A percentile compares a stretch with the other conserved stretches of the same genome.
Conservation (phyloP, 2,797 vertebrate species). For the Gadopsis marmoratus region DNA sequence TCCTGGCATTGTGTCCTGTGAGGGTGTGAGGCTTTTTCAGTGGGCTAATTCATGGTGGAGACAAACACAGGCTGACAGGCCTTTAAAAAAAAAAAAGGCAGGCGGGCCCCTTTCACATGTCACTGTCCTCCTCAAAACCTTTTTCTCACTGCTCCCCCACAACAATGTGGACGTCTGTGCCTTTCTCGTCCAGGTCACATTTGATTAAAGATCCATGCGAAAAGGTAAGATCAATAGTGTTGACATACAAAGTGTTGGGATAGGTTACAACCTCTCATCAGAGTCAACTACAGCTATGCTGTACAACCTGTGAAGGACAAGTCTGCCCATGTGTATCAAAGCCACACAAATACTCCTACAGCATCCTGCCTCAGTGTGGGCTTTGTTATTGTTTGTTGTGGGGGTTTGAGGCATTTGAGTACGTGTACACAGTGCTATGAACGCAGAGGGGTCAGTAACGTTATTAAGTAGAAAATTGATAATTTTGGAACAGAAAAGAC, state of each 20-base stretch:
- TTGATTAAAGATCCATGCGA: slow-evolving; percentile 77
- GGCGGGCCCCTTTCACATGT: slow-evolving; percentile 73
- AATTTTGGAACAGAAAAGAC: slow-evolving; percentile 14
- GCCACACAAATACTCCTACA: slow-evolving; percentile 74
- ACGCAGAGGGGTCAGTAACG: slow-evolving; percentile 28
- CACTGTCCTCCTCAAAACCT: slow-evolving; percentile 69
- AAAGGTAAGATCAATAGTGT: slow-evolving; percentile 72
- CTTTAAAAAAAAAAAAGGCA: slow-evolving; percentile 61
- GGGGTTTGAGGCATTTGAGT: slow-evolving; percentile 59
- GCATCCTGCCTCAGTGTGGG: slow-evolving; percentile 70
- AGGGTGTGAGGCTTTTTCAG: slow-evolving; percentile 75
- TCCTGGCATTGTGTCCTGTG: slow-evolving; percentile 79
- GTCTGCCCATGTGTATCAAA: slow-evolving; percentile 67
- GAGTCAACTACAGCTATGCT: slow-evolving; percentile 50
- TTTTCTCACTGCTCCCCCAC: slow-evolving; percentile 57
- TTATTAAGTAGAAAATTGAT: slow-evolving; percentile 38
- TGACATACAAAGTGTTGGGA: slow-evolving; percentile 62
- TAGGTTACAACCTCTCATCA: slow-evolving; percentile 65
- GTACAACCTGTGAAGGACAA: slow-evolving; percentile 64
- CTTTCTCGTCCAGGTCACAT: slow-evolving; percentile 67
- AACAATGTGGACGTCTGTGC: slow-evolving; percentile 45
- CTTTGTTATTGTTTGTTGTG: slow-evolving; percentile 73
- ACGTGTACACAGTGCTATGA: slow-evolving; percentile 37
- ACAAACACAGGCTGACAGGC: slow-evolving; percentile 76
- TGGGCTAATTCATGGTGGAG: slow-evolving; percentile 74